Evolutionary conservation across 1,140 invertebrate genomes (phyloP).

Genomic region (Rhagoletis zephyria): DNA sequence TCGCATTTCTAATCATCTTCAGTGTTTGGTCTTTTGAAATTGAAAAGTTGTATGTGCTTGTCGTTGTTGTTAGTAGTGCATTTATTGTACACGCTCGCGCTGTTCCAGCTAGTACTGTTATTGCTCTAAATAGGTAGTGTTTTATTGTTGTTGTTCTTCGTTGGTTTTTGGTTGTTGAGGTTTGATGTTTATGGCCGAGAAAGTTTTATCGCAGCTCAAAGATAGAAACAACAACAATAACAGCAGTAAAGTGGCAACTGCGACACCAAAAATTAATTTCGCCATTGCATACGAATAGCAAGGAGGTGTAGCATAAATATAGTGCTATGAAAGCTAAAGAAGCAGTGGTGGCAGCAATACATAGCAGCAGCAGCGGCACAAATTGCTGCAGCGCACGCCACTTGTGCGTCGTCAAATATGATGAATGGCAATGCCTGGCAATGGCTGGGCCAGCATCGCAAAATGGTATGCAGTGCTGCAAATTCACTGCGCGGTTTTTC

Average conservation of each 20-base stretch:
- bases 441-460: slow-evolving; percentile 15
- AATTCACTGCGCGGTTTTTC: neutral
- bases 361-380: neutral
- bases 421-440: slow-evolving; percentile 42
- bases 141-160: slow-evolving; percentile 37
- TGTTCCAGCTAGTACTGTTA: neutral
- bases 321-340: neutral
- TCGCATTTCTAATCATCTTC: slow-evolving; percentile 50
- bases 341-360: neutral
- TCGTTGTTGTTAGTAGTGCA: neutral
- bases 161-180: slow-evolving; percentile 47
- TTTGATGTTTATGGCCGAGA: slow-evolving; percentile 49
- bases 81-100: neutral
- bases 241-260: slow-evolving; percentile 30
- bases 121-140: neutral
- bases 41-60: slow-evolving; percentile 28
- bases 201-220: slow-evolving; percentile 47
- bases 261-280: slow-evolving; percentile 51
- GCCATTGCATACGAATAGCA: slow-evolving; percentile 27
- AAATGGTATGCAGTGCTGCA: slow-evolving; percentile 3
- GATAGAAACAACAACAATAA: neutral
- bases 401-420: slow-evolving; percentile 51
- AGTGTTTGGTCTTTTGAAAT: slow-evolving; percentile 44
- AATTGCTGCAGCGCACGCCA: slow-evolving; percentile 29
- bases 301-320: neutral